Percentiles rank a stretch among this genome's conserved stretches.
These are phyloP conservation scores for Cephus pulcher DNA, from an alignment of 2,888 invertebrate genomes.

Conservation along the genomic window DNA sequence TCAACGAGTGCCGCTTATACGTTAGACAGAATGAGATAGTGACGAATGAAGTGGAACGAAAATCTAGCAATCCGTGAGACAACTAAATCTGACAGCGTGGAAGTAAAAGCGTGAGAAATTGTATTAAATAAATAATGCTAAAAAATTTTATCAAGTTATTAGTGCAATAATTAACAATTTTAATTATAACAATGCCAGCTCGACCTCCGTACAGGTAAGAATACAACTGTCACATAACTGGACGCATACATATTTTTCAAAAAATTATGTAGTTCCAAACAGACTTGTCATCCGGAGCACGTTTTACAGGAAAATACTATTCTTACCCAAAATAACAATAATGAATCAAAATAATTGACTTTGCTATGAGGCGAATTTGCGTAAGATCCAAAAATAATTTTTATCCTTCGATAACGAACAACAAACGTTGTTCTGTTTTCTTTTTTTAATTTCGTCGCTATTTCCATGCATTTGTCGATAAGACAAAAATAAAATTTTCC, in stretches of 20 bases:
- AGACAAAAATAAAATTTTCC: background rate
- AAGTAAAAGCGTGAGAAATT: background rate
- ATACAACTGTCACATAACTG: background rate
- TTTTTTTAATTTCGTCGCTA: background rate
- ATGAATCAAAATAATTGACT: background rate
- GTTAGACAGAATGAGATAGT: background rate
- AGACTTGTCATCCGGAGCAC: background rate
- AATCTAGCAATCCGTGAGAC: background rate
- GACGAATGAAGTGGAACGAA: background rate
- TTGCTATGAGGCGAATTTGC: background rate
- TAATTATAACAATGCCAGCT: background rate
- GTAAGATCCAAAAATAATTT: background rate
- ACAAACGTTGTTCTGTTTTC: background rate
- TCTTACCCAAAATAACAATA: background rate
- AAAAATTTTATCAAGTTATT: background rate
- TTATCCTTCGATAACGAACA: background rate
- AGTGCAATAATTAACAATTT: background rate
- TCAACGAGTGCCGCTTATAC: background rate
- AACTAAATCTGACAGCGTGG: background rate
- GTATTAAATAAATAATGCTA: background rate
- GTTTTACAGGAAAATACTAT: background rate
- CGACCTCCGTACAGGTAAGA: background rate
- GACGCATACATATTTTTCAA: too few relatives aligned
- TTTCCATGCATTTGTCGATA: background rate
- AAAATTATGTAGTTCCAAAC: background rate